These are phyloP conservation scores for Osmerus eperlanus DNA, from an alignment of 2,113 vertebrate genomes.

Conservation along the genomic window DNA sequence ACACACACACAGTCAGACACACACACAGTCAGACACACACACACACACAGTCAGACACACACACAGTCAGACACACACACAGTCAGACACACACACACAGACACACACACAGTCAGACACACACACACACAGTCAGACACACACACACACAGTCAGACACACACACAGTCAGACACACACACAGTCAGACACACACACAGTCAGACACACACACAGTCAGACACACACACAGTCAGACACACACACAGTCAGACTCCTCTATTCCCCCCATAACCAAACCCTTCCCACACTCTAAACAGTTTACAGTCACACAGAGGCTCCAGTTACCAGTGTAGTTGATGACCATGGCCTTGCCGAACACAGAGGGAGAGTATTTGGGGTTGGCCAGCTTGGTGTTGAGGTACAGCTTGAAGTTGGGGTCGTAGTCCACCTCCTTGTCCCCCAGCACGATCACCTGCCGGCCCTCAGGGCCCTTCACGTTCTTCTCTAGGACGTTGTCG, in stretches of 20 bases:
- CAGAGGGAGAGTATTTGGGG: constrained; percentile 86
- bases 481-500: constrained; percentile 90
- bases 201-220: neutral
- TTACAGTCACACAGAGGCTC: neutral
- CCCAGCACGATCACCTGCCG: constrained; percentile 83
- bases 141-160: neutral
- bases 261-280: constrained; percentile 1
- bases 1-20: neutral
- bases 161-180: constrained; percentile 11
- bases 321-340: constrained; percentile 94
- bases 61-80: constrained; percentile 16
- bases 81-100: neutral
- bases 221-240: neutral
- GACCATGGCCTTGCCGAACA: constrained; percentile 95
- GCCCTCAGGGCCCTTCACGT: constrained; percentile 79
- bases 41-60: constrained; percentile 1
- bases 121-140: neutral
- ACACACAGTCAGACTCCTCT: no score
- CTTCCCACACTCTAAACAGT: neutral
- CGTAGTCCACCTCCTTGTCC: constrained; percentile 93
- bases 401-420: constrained; percentile 89
- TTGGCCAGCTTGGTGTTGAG: constrained; percentile 92
- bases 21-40: constrained; percentile 3
- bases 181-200: neutral
- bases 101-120: constrained; percentile 1